Conservation (phyloP, 2,113 vertebrate species). For the Ovibos moschatus region DNA sequence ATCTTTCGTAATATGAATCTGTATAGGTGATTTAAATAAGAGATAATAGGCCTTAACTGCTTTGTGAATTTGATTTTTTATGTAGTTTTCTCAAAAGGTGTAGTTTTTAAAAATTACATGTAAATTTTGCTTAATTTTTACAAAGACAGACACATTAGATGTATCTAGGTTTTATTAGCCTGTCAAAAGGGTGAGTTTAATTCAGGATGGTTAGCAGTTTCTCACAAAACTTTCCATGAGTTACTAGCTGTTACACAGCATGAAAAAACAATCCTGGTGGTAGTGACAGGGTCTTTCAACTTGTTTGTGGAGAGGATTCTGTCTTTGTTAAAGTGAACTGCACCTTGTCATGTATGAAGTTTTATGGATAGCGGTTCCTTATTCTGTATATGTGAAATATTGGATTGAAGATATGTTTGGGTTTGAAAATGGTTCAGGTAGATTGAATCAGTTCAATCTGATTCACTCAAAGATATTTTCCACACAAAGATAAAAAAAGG, state of each 20-base stretch:
- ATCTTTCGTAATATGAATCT: neutral
- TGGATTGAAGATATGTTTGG: neutral
- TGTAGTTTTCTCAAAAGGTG: neutral
- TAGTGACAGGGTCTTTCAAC: neutral
- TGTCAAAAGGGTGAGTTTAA: neutral
- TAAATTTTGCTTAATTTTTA: conserved; percentile 12
- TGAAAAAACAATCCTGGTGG: neutral
- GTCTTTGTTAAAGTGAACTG: neutral
- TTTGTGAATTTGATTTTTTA: neutral
- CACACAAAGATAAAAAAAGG: neutral
- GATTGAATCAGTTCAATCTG: neutral
- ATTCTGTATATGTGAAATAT: neutral
- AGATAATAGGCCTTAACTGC: neutral
- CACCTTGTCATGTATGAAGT: neutral
- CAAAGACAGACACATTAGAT: neutral
- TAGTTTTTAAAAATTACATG: neutral
- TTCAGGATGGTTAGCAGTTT: neutral
- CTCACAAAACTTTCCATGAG: neutral
- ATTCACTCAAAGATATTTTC: neutral
- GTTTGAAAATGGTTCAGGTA: neutral
- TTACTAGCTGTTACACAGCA: neutral
- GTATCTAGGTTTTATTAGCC: neutral
- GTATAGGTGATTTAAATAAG: neutral
- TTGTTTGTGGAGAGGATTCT: neutral
- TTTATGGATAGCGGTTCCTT: neutral